These are phyloP conservation scores for Taphrorychus bicolor DNA, from an alignment of 2,888 invertebrate genomes.

Conservation along the genomic window DNA sequence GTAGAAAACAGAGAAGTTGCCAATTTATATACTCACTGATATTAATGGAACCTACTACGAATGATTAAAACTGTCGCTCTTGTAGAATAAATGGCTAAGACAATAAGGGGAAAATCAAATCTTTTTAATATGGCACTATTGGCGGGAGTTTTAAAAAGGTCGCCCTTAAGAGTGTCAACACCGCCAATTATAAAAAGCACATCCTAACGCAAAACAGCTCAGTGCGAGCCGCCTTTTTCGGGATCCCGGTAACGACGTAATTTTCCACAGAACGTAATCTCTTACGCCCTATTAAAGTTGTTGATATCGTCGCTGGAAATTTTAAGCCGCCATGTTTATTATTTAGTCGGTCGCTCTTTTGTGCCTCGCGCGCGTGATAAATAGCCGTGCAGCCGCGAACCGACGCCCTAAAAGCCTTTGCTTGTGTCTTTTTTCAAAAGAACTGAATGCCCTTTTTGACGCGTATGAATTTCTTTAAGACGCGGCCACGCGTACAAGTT, in stretches of 20 bases:
- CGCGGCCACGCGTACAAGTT: background rate
- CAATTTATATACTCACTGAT: too few species aligned
- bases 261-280: background rate
- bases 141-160: too few species aligned
- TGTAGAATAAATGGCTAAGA: too few species aligned
- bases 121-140: too few species aligned
- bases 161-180: too few species aligned
- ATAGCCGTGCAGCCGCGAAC: background rate
- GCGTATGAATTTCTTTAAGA: background rate
- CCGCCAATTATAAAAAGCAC: background rate
- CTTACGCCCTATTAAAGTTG: background rate
- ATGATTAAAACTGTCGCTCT: too few species aligned
- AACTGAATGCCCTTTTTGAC: background rate
- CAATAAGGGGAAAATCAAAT: too few species aligned
- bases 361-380: background rate
- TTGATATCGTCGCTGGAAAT: background rate
- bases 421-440: background rate
- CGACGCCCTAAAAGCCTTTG: background rate
- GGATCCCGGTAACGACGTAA: background rate
- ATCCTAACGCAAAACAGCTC: background rate
- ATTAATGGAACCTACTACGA: too few species aligned
- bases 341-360: background rate
- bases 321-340: background rate
- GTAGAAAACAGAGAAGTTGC: too few species aligned
- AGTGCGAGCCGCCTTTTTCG: background rate